Evolutionary conservation across 2,113 vertebrate genomes (phyloP).

Genomic region (Epinephelus fuscoguttatus): DNA sequence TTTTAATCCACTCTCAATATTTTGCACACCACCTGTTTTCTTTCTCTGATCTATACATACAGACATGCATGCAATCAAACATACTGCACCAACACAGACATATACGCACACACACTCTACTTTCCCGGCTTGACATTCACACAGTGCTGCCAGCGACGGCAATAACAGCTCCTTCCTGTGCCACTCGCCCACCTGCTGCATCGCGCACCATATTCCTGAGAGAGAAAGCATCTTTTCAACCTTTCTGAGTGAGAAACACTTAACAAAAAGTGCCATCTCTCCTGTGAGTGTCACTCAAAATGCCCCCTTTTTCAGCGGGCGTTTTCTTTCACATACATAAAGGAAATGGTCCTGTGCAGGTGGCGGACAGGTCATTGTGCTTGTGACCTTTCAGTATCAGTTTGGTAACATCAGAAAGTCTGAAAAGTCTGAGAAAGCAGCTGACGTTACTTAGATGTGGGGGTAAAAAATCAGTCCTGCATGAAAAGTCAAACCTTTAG

Average conservation of each 20-base stretch:
- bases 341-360: not conserved
- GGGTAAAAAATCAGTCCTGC: not conserved
- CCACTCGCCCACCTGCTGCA: conserved; percentile 68
- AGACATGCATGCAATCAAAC: not conserved
- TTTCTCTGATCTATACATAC: conserved; percentile 17
- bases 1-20: not conserved
- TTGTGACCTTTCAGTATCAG: conserved; percentile 31
- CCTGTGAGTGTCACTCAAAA: conserved; percentile 32
- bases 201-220: not conserved
- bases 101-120: not conserved
- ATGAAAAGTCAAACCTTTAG: not conserved
- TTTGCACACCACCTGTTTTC: not conserved
- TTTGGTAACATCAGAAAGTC: not conserved
- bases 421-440: no score
- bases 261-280: conserved; percentile 34
- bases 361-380: not conserved
- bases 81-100: conserved; percentile 19
- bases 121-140: conserved; percentile 59
- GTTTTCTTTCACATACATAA: not conserved
- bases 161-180: conserved; percentile 60
- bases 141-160: conserved; percentile 36
- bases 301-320: not conserved
- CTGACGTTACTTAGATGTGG: not conserved
- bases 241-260: conserved; percentile 57
- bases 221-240: conserved; percentile 59